Conservation (phyloP, 2,797 vertebrate genomes). For the Poeciliopsis infans region DNA sequence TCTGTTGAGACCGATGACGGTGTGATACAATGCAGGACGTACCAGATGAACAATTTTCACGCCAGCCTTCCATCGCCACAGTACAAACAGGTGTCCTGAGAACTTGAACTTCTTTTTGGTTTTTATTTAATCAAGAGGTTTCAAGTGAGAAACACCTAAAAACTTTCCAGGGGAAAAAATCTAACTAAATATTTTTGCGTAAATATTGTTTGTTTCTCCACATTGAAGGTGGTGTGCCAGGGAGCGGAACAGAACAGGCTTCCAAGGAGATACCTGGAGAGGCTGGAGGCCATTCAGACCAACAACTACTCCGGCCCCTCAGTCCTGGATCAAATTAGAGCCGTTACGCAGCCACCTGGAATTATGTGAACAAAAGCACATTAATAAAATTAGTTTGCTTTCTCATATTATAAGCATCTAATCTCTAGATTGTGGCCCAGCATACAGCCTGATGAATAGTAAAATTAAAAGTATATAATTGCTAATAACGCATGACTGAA, state of each 20-base stretch:
- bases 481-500: background rate
- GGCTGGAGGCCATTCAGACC: slow-evolving; percentile 60
- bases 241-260: slow-evolving; percentile 73
- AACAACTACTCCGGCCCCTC: slow-evolving; percentile 74
- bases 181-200: background rate
- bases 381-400: background rate
- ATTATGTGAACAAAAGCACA: background rate
- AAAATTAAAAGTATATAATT: background rate
- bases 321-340: slow-evolving; percentile 59
- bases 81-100: slow-evolving; percentile 78
- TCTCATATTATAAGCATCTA: background rate
- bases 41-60: slow-evolving; percentile 80
- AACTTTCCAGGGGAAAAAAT: too few species aligned
- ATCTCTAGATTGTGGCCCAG: background rate
- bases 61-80: slow-evolving; percentile 77
- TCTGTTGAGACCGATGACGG: slow-evolving; percentile 73
- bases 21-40: slow-evolving; percentile 72
- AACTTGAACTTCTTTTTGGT: too few species aligned
- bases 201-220: background rate
- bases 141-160: background rate
- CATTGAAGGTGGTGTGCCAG: slow-evolving; percentile 67
- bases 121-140: background rate
- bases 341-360: slow-evolving; percentile 8
- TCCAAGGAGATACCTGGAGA: slow-evolving; percentile 62
- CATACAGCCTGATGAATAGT: background rate